phyloP scores from a whole-genome alignment of 2,797 vertebrate genomes.

The Cyclura pinguis region DNA sequence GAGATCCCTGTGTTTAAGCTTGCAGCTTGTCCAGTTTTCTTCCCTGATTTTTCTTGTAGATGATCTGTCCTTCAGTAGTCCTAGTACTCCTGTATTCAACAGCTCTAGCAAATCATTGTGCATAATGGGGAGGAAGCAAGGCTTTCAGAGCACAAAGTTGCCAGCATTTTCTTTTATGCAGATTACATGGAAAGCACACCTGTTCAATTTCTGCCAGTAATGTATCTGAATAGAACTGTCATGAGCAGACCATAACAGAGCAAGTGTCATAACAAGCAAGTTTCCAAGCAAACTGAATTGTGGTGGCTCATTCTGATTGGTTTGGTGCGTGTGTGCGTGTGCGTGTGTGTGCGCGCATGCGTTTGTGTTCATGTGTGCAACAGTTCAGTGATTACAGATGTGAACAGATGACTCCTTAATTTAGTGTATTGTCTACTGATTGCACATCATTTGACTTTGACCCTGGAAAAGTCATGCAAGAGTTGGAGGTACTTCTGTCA shows the following conservation, averaged over 20 bases:
- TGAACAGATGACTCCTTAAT: neutral
- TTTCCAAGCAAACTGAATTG: neutral
- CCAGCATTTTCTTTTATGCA: neutral
- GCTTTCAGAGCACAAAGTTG: neutral
- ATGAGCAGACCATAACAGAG: neutral
- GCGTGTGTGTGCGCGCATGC: no score
- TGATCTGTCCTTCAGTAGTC: neutral
- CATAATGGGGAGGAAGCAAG: neutral
- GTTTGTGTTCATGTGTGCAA: no score
- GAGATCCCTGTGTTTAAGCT: neutral
- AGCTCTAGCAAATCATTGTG: neutral
- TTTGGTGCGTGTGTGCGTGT: no score
- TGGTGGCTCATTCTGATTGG: neutral
- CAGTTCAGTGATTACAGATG: neutral
- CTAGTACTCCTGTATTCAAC: neutral
- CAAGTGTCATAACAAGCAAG: neutral
- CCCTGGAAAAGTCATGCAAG: neutral
- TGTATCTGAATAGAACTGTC: neutral
- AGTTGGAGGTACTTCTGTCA: neutral
- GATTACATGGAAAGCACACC: neutral
- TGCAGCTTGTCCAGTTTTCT: neutral
- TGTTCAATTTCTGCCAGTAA: neutral
- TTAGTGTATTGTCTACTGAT: no score
- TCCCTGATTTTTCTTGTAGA: neutral
- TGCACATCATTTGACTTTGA: neutral